Evolutionary conservation across 2,113 vertebrate species (phyloP).

Genomic region (Poeciliopsis occidentalis): DNA sequence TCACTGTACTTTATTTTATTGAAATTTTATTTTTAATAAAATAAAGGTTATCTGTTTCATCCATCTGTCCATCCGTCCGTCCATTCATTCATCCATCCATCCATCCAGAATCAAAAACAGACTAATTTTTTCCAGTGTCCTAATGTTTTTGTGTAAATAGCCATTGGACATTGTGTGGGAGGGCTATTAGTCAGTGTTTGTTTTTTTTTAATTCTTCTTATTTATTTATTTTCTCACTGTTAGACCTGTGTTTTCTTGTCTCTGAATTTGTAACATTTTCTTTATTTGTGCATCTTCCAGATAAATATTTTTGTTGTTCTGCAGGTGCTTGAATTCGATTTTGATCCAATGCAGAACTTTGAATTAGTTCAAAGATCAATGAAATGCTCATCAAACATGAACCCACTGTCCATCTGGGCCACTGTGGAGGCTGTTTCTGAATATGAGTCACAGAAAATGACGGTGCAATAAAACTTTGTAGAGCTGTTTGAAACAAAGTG

Average conservation of each 20-base stretch:
- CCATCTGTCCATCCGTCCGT: neutral
- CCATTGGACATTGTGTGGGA: neutral
- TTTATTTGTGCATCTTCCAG: neutral
- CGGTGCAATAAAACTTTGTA: neutral
- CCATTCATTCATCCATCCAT: neutral
- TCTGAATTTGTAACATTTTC: neutral
- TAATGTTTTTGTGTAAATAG: neutral
- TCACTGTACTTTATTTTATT: neutral
- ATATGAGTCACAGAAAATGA: conserved; percentile 30
- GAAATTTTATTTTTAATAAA: too few relatives aligned
- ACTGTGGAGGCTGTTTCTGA: conserved; percentile 33
- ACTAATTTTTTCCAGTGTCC: neutral
- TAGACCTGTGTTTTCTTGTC: neutral
- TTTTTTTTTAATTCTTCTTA: neutral
- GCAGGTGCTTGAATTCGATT: neutral
- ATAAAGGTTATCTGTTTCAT: neutral
- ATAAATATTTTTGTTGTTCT: neutral
- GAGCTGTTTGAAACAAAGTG: neutral
- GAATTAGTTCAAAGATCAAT: neutral
- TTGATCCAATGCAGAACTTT: neutral
- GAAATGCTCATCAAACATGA: conserved; percentile 15
- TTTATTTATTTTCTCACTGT: neutral
- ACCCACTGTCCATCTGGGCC: conserved; percentile 8
- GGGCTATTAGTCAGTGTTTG: neutral
- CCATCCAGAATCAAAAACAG: neutral